Evolutionary conservation across 2,888 invertebrate species (phyloP).

Genomic region (Amphipyra berbera): DNA sequence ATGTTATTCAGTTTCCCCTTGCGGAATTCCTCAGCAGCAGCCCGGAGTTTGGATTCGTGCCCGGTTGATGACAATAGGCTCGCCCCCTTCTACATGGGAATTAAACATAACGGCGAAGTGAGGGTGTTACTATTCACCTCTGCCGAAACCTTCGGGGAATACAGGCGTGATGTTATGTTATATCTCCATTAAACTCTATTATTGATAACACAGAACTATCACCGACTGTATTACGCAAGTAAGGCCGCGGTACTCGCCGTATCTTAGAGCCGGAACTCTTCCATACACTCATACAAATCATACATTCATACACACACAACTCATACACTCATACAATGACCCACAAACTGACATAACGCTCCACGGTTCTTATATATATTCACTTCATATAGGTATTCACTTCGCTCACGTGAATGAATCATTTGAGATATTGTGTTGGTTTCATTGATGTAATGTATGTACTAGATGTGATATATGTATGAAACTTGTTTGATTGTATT

Average conservation of each 20-base stretch:
- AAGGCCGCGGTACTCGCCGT: background rate
- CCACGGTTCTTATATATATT: constrained; percentile 45
- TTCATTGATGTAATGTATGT: constrained; percentile 14
- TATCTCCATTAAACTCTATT: background rate
- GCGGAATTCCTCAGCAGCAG: too few species aligned
- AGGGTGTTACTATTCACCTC: too few species aligned
- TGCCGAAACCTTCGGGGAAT: too few species aligned
- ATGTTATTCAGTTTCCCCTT: too few species aligned
- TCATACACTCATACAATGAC: constrained; percentile 34
- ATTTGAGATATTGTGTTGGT: constrained; percentile 35
- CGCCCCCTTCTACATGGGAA: too few species aligned
- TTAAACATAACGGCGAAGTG: too few species aligned
- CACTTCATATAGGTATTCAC: constrained; percentile 54
- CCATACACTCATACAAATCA: background rate
- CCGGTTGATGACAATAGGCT: too few species aligned
- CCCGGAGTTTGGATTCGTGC: too few species aligned
- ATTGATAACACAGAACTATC: constrained; percentile 7
- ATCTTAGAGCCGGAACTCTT: constrained; percentile 34
- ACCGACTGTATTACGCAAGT: constrained; percentile 27
- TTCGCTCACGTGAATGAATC: constrained; percentile 55
- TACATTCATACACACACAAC: constrained; percentile 2
- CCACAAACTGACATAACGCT: constrained; percentile 57
- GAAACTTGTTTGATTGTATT: too few species aligned
- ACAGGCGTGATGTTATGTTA: too few species aligned
- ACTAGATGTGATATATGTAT: constrained; percentile 37